Conservation (phyloP, 2,797 vertebrate genomes). For the Erethizon dorsatum region DNA sequence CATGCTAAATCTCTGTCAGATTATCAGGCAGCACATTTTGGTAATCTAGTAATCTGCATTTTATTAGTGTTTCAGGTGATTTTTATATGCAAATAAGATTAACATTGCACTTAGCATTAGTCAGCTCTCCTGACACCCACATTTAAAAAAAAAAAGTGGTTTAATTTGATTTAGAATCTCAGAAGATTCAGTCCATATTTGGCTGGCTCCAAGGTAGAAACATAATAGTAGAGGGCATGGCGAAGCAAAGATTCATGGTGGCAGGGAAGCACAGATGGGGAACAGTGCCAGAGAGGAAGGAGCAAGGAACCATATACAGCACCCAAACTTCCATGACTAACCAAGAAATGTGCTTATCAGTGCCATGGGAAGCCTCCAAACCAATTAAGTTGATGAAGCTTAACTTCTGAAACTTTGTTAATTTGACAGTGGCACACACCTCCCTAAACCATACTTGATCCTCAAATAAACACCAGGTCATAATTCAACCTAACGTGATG, state of each 20-base stretch:
- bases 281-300: background rate
- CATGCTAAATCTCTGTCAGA: background rate
- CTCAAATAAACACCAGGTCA: background rate
- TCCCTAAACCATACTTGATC: background rate
- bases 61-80: background rate
- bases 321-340: background rate
- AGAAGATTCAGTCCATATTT: background rate
- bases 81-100: background rate
- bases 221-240: no score
- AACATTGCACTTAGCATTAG: background rate
- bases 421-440: background rate
- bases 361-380: no score
- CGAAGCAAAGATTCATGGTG: background rate
- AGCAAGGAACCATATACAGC: background rate
- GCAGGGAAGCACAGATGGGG: background rate
- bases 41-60: background rate
- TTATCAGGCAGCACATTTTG: background rate
- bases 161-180: background rate
- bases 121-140: background rate
- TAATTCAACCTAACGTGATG: no score
- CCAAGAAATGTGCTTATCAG: background rate
- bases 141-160: background rate
- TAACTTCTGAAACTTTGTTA: background rate
- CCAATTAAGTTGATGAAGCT: background rate
- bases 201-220: background rate